Conservation (phyloP, 2,113 vertebrate species). For the Aplodontia rufa region DNA sequence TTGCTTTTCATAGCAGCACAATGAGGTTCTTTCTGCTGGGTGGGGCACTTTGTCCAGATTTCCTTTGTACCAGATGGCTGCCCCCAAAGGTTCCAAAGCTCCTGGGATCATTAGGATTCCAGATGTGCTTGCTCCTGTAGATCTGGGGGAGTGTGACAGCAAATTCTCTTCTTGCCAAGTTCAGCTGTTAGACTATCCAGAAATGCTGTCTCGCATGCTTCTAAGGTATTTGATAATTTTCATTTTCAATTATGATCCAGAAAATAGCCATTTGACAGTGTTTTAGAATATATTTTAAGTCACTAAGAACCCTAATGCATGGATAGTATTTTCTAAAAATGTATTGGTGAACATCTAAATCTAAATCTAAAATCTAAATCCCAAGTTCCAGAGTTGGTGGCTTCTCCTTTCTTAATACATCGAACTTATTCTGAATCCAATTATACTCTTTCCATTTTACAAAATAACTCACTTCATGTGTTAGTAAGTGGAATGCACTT, state of each 20-base stretch:
- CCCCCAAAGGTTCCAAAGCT: neutral
- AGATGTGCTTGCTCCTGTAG: slow-evolving; percentile 43
- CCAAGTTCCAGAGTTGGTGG: slow-evolving; percentile 7
- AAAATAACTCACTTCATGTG: slow-evolving; percentile 51
- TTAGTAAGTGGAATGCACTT: slow-evolving; percentile 47
- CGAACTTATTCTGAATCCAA: slow-evolving; percentile 61
- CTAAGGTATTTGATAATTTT: neutral
- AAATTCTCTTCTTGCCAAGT: slow-evolving; percentile 5
- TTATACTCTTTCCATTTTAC: slow-evolving; percentile 70
- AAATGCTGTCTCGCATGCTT: slow-evolving; percentile 27
- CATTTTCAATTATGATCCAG: slow-evolving; percentile 44
- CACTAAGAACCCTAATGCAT: neutral
- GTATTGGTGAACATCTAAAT: slow-evolving; percentile 46
- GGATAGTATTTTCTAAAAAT: slow-evolving; percentile 61
- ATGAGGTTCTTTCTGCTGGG: slow-evolving; percentile 40
- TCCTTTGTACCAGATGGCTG: slow-evolving; percentile 62
- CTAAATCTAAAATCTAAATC: slow-evolving; percentile 53
- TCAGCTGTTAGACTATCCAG: neutral
- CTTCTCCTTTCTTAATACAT: slow-evolving; percentile 56
- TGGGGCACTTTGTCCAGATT: slow-evolving; percentile 63
- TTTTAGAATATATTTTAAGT: slow-evolving; percentile 42
- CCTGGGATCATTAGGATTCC: neutral
- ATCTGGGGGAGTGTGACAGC: neutral
- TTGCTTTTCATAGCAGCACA: slow-evolving; percentile 26
- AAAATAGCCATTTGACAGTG: slow-evolving; percentile 20